phyloP scores from a whole-genome alignment of 2,113 vertebrate genomes.

The Montifringilla adamsi region DNA sequence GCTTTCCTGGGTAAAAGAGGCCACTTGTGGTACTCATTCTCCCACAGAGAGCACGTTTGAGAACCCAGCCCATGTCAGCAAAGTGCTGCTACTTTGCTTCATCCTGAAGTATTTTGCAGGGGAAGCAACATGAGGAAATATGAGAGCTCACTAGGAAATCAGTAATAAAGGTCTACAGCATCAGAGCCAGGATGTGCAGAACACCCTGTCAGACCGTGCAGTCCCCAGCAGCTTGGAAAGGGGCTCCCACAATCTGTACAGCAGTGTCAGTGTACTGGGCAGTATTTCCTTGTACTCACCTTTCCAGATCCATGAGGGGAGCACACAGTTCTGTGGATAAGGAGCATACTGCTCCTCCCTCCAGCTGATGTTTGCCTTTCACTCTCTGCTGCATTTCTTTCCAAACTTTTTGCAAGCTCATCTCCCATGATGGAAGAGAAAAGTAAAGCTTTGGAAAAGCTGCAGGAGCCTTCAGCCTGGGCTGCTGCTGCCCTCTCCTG shows the following conservation, averaged over 20 bases:
- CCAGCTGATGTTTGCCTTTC: not conserved
- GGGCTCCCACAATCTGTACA: not conserved
- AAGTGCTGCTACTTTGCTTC: not conserved
- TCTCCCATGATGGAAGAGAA: fast-evolving
- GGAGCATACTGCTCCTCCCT: not conserved
- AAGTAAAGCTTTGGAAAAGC: not conserved
- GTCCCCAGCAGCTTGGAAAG: not conserved
- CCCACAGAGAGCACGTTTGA: not conserved
- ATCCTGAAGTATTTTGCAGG: not conserved
- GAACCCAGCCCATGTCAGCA: not conserved
- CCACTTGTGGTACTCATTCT: not conserved
- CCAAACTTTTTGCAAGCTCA: not conserved
- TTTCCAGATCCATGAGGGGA: not conserved
- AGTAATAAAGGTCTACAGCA: not conserved
- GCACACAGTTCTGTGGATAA: not conserved
- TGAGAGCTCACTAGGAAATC: not conserved
- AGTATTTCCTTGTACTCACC: not conserved
- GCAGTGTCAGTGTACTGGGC: not conserved
- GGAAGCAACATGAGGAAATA: not conserved
- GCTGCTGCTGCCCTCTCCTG: slow-evolving; percentile 61
- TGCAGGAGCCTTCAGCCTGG: not conserved
- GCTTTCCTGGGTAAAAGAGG: not conserved
- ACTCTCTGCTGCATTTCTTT: not conserved
- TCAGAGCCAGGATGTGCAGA: not conserved
- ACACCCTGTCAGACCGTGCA: not conserved